Base-by-base conservation (phyloP, 1,140 invertebrate species). In the Frieseomelitta varia region DNA sequence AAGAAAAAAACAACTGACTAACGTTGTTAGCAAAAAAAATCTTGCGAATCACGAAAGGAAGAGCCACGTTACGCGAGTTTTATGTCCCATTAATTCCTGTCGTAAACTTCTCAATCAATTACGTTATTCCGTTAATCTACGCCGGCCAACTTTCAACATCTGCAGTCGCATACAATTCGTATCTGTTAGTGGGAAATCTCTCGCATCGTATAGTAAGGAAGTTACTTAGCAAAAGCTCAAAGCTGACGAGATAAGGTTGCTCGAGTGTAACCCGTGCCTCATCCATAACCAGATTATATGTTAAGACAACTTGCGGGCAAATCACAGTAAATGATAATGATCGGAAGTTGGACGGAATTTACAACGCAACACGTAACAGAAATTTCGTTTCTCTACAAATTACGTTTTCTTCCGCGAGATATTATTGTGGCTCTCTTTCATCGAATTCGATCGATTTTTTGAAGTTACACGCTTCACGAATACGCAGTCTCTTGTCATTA, bases 221-320 rank as follows among this genome's bases (percentile, higher is more conserved):
- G 21, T 75, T 58, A 61, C 55, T 58, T 58, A 75, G 73, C 27
- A 75, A 75, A 75, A 75, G 51, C 56, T 39, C 34, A 30, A 61
- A 76, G n/a, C 30, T 24, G 55, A 39, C 39, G 74, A 61, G 74
- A 76, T 76, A 76, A 76, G 74, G 53, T 75, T 21, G 73, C 53
- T 39, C 17, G 53, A 47, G 30, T 17, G 30, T 58, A 58, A 76
- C 56, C 55, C n/a, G 55, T 24, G 34, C 21, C 74, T 61, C 55
- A 47, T 76, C 34, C 56, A 76, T 58, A 76, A 76, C 21, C 53
- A 76, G 34, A n/a, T 75, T n/a, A n/a, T 24, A 55, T 56, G 55
- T 11, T 27, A 27, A 56, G 55, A 75, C 61, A 76, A 61, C 56
- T 47, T 47, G 30, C 8, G 39, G 15, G 55, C 24, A 39, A 58